Conservation (phyloP, 2,797 vertebrate species). For the Euthynnus affinis region DNA sequence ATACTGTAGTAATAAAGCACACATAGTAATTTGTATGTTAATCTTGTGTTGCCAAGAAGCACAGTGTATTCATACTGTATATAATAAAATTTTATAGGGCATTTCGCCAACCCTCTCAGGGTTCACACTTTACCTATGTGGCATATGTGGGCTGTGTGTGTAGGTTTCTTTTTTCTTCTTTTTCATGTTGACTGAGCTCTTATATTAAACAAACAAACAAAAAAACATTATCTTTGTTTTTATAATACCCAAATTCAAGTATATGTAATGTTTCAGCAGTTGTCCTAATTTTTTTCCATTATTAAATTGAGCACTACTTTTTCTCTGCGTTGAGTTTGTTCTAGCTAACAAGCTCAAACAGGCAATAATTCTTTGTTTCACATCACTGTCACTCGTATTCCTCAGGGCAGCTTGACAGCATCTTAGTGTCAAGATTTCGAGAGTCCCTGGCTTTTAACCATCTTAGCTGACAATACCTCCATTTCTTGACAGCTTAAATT, state of each 20-base stretch:
- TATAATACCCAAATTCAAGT: neutral
- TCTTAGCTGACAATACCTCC: slow-evolving; percentile 77
- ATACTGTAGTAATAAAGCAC: slow-evolving; percentile 29
- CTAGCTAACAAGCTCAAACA: slow-evolving; percentile 34
- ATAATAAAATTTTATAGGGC: slow-evolving; percentile 28
- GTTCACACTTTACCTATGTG: slow-evolving; percentile 22
- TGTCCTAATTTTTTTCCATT: neutral
- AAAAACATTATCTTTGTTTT: neutral
- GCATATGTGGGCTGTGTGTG: slow-evolving; percentile 15
- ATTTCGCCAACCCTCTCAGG: slow-evolving; percentile 25
- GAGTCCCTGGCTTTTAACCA: slow-evolving; percentile 79
- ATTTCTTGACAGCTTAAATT: slow-evolving; percentile 81
- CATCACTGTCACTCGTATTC: slow-evolving; percentile 70
- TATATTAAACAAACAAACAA: neutral
- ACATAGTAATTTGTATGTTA: slow-evolving; percentile 34
- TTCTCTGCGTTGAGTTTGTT: slow-evolving; percentile 17
- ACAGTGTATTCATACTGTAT: slow-evolving; percentile 28
- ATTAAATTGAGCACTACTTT: slow-evolving; percentile 7
- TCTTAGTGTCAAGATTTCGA: slow-evolving; percentile 82
- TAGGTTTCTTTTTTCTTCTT: neutral
- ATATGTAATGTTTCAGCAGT: slow-evolving; percentile 2
- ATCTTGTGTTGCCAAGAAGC: slow-evolving; percentile 41
- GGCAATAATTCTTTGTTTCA: slow-evolving; percentile 64
- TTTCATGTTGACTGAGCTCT: neutral
- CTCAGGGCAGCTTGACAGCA: slow-evolving; percentile 75